Conservation (phyloP, 2,888 invertebrate species). For the Stegana nigrithorax region DNA sequence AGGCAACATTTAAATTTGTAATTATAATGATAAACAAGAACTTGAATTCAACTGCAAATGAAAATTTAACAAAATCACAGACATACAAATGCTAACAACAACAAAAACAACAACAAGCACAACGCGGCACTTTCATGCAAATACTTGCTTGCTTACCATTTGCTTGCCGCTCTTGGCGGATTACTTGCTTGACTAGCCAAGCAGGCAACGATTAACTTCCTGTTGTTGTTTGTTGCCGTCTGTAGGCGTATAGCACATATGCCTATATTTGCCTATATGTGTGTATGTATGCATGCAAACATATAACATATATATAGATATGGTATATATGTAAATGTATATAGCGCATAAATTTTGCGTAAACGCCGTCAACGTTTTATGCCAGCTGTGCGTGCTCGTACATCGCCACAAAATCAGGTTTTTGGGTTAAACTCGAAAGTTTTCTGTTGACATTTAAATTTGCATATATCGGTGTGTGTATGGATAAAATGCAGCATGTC, state of each 20-base stretch:
- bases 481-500: not conserved
- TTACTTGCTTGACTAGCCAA: not conserved
- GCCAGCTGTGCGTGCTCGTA: not conserved
- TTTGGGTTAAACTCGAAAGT: not conserved
- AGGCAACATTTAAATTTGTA: no score
- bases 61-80: no score
- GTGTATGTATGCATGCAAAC: not conserved
- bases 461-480: not conserved
- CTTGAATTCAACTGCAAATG: no score
- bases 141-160: not conserved
- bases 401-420: slow-evolving; percentile 4
- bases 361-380: not conserved
- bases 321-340: not conserved
- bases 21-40: no score
- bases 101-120: no score
- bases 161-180: not conserved
- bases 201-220: not conserved
- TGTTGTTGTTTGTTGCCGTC: not conserved
- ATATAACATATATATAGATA: not conserved
- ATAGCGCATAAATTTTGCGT: not conserved
- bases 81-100: no score
- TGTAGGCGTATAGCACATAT: not conserved
- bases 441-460: slow-evolving; percentile 6
- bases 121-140: no score
- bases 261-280: no score